These are phyloP conservation scores for Merluccius polli DNA, from an alignment of 2,797 vertebrate genomes.

Conservation along the genomic window DNA sequence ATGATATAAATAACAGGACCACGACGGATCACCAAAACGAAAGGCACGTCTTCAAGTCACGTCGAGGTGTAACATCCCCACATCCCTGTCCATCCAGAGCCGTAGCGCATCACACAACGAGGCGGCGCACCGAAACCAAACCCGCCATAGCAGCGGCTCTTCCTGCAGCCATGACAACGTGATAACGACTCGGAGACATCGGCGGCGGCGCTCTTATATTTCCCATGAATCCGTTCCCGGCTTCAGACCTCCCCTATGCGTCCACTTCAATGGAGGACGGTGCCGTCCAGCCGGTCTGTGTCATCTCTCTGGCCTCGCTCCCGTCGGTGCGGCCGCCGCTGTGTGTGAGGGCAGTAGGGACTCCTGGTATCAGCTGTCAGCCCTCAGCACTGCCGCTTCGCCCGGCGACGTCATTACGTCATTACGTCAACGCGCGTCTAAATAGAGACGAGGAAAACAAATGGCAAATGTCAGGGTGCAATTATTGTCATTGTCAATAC, in stretches of 20 bases:
- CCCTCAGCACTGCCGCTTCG: conserved; percentile 55
- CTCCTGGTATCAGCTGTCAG: conserved; percentile 71
- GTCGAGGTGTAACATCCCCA: conserved; percentile 43
- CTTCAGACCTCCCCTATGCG: conserved; percentile 28
- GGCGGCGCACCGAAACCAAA: conserved; percentile 21
- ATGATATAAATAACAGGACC: conserved; percentile 12
- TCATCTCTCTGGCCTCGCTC: conserved; percentile 40
- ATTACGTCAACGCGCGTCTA: conserved; percentile 59
- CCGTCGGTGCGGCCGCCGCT: conserved; percentile 41
- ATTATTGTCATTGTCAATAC: too few species aligned
- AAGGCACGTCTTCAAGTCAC: conserved; percentile 72
- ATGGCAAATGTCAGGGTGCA: background rate
- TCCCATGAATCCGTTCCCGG: conserved; percentile 11
- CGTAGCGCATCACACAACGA: background rate
- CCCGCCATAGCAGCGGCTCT: conserved; percentile 5
- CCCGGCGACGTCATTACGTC: conserved; percentile 71
- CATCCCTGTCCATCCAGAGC: conserved; percentile 14
- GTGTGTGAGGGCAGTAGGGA: conserved; percentile 52
- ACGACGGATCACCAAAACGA: conserved; percentile 40
- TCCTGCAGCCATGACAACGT: conserved; percentile 4
- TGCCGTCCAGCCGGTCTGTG: conserved; percentile 39
- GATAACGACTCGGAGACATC: background rate
- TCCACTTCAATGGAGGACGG: conserved; percentile 34
- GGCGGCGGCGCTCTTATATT: conserved; percentile 27
- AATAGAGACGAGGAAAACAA: conserved; percentile 30